Conservation (phyloP, 2,888 invertebrate genomes). For the Syritta pipiens region DNA sequence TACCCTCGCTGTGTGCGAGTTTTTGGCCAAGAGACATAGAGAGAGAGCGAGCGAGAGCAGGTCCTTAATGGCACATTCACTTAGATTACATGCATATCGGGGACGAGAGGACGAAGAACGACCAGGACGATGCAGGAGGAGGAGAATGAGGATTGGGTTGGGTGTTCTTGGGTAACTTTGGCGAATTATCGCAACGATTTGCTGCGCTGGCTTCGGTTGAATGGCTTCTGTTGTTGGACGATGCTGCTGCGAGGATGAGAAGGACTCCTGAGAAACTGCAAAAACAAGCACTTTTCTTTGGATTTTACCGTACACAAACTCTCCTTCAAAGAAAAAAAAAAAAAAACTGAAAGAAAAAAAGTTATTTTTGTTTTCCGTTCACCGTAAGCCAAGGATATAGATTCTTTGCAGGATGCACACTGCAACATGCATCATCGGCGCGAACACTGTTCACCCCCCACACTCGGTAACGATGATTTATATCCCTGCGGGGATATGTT, state of each 20-base stretch:
- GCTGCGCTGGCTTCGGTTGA: slow-evolving; percentile 49
- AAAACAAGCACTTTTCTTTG: slow-evolving; percentile 60
- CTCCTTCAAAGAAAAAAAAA: slow-evolving; percentile 42
- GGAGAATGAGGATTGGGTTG: neutral
- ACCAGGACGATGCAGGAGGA: neutral
- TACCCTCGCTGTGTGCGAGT: too few relatives aligned
- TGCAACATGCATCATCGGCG: slow-evolving; percentile 19
- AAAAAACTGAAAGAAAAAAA: slow-evolving; percentile 5
- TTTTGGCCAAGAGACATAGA: neutral
- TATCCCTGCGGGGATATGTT: slow-evolving; percentile 51
- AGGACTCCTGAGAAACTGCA: slow-evolving; percentile 46
- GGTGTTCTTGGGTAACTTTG: slow-evolving; percentile 51
- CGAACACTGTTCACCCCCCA: slow-evolving; percentile 19
- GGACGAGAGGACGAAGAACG: slow-evolving; percentile 28
- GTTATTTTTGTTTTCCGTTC: slow-evolving; percentile 54
- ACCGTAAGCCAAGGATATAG: slow-evolving; percentile 38
- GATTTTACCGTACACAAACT: slow-evolving; percentile 48
- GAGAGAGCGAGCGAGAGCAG: slow-evolving; percentile 3
- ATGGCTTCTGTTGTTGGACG: slow-evolving; percentile 35
- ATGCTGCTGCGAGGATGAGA: too few relatives aligned
- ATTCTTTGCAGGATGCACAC: slow-evolving; percentile 30
- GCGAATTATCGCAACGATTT: slow-evolving; percentile 68
- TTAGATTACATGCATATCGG: slow-evolving; percentile 64
- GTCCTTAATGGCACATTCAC: slow-evolving; percentile 67
- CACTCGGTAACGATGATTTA: slow-evolving; percentile 55